phyloP scores from a whole-genome alignment of 2,797 vertebrate species.

The Dallia pectoralis region DNA sequence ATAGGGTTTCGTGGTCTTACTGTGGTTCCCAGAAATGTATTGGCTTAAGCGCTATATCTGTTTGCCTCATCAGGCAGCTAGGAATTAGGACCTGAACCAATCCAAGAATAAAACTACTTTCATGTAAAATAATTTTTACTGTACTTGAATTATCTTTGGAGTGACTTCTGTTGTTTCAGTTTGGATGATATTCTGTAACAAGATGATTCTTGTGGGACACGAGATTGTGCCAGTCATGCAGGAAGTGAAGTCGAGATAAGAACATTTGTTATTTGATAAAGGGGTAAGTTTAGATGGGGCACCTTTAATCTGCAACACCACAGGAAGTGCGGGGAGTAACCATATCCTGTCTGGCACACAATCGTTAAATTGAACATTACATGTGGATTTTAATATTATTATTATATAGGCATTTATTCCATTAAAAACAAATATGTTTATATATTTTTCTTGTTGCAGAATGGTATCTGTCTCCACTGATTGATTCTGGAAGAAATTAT shows the following conservation, averaged over 20 bases:
- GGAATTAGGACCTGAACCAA: conserved; percentile 23
- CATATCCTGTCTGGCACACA: conserved; percentile 49
- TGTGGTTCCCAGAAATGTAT: conserved; percentile 28
- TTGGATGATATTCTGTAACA: not conserved
- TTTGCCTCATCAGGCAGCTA: conserved; percentile 14
- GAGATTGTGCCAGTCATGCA: not conserved
- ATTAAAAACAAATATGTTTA: not conserved
- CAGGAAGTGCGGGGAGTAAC: conserved; percentile 59
- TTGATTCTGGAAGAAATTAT: conserved; percentile 12
- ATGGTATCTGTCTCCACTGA: conserved; percentile 2
- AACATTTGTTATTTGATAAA: conserved; percentile 13
- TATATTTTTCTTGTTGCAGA: not conserved
- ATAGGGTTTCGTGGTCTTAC: conserved; percentile 6
- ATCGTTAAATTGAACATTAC: conserved; percentile 8
- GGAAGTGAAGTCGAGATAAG: conserved; percentile 33
- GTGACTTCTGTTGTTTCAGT: no score
- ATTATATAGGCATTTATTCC: not conserved
- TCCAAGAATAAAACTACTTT: not conserved
- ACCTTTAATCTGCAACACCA: conserved; percentile 32
- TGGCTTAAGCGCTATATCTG: conserved; percentile 17
- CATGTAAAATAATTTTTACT: no score
- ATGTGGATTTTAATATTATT: not conserved
- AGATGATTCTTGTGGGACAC: not conserved
- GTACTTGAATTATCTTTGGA: no score
- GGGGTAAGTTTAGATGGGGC: conserved; percentile 31